Evolutionary conservation across 1,140 invertebrate species (phyloP), one percentile per base, ranked within the genome.

Genomic region (Polyergus mexicanus): DNA sequence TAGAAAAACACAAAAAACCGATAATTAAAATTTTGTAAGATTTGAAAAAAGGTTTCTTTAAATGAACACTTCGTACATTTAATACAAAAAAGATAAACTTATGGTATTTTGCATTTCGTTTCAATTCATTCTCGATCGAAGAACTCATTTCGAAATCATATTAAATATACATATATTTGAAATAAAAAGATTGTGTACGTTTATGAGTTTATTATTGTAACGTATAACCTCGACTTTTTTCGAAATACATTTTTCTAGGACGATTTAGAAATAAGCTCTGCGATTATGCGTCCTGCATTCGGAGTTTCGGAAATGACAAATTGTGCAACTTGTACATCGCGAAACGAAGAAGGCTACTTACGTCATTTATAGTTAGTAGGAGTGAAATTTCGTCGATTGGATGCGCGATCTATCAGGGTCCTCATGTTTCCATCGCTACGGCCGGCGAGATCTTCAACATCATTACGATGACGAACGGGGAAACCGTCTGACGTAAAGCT

Each of bases 301-400:
- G 41, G 16, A 75, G 25, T 62, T 16, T 41, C 56, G 22, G 22
- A 41, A 6, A n/a, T 32, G 11, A 13, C 16, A 28, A 72, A 54
- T 54, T 54, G 22, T 32, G 62, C 8, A 32, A 47, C 44, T 16
- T 41, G n/a, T 0, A 51, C 22, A 44, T 54, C 54, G 19, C 25
- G 54, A 60, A 72, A 72, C 7, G 51, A 44, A 44, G 13, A 13
- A 32, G n/a, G 2, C 41, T 85, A 94, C 94, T 95, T 89, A 95
- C 94, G 93, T 95, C 94, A 95, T 94, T 94, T 94, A 95, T 95
- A 90, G 92, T 92, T 91, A 92, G 91, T 85, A 86, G 87, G 90
- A 91, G 90, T 91, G 89, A 89, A 92, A 87, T 86, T 92, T 92
- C 91, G 78, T 94, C 87, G 92, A 90, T 93, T 89, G 86, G 89